Base-by-base conservation (phyloP, 2,888 invertebrate species). In the Galerucella pusilla region DNA sequence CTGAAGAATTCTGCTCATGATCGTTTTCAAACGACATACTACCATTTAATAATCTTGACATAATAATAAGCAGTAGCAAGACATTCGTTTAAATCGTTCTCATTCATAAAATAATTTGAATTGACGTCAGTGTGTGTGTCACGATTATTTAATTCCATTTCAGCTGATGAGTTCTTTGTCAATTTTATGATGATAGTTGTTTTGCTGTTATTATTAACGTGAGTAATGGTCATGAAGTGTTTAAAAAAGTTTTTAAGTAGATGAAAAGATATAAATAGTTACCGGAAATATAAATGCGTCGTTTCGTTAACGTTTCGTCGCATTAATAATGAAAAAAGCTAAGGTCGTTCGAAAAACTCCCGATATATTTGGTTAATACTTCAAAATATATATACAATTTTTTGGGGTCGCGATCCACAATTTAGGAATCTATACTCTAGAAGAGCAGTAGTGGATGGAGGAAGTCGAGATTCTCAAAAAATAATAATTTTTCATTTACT, bases 41-140 rank as follows among this genome's bases (percentile, higher is more conserved):
- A 65, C 71, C 45, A 57, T 65, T 71, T 65, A 71, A 68, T 25
- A 71, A 68, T 25, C 45, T 54, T 28, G 65, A 71, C 65, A 71
- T 46, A 65, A 71, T 64, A 71, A 65, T 71, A 71, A 71, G 45
- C 57, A 54, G 59, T 57, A 42, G 16, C 12, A 46, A 54, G 54
- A 65, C 46, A 65, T 64, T 42, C 71, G 25, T 71, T 20, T 16
- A 16, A 16, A 9, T 57, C 71, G 45, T 71, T 71, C 42, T 49
- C 71, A 71, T 71, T 71, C 71, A 71, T 71, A 65, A 65, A 71
- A 71, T 65, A 20, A 57, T 61, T 71, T 71, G 65, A 71, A 71
- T 71, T 71, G 71, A 71, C 71, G 65, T 71, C 71, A 71, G 54
- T 71, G 46, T 63, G 45, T 63, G n/a, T 54, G 57, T 46, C 71